A percentile compares a stretch with the other conserved stretches of the same genome.
Conservation (phyloP, 2,797 vertebrate species). For the Pseudomugil gertrudae region DNA sequence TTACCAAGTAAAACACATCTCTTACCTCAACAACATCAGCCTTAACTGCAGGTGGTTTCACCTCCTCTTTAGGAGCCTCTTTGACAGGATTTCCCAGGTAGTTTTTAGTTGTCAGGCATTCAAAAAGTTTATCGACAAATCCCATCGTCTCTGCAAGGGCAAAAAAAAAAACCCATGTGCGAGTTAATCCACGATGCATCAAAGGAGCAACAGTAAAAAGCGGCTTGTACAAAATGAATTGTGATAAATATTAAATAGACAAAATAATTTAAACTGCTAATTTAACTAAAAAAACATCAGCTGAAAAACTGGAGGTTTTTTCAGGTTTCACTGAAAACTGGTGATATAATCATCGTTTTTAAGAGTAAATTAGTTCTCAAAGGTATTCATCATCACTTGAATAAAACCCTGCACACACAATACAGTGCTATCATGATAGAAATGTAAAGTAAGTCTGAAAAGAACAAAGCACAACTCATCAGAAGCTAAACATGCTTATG, state of each 20-base stretch:
- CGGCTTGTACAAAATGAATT: neutral
- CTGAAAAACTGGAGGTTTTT: neutral
- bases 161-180: slow-evolving; percentile 1
- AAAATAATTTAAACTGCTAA: neutral
- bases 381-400: neutral
- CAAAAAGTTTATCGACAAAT: slow-evolving; percentile 99
- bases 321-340: neutral
- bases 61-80: slow-evolving; percentile 88
- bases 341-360: neutral
- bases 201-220: neutral
- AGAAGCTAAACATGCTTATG: neutral
- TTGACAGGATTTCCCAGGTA: slow-evolving; percentile 87
- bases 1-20: neutral
- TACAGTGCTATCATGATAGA: neutral
- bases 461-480: neutral
- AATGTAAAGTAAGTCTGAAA: neutral
- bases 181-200: neutral
- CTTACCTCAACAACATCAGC: slow-evolving; percentile 87
- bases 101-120: slow-evolving; percentile 94
- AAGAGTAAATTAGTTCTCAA: neutral
- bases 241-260: neutral
- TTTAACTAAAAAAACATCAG: neutral
- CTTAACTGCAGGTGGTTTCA: slow-evolving; percentile 84
- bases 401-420: neutral
- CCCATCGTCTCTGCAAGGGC: slow-evolving; percentile 90